A percentile compares a stretch with the other conserved stretches of the same genome.
Conservation (phyloP, 2,888 invertebrate species). For the Sussaba pulchella region DNA sequence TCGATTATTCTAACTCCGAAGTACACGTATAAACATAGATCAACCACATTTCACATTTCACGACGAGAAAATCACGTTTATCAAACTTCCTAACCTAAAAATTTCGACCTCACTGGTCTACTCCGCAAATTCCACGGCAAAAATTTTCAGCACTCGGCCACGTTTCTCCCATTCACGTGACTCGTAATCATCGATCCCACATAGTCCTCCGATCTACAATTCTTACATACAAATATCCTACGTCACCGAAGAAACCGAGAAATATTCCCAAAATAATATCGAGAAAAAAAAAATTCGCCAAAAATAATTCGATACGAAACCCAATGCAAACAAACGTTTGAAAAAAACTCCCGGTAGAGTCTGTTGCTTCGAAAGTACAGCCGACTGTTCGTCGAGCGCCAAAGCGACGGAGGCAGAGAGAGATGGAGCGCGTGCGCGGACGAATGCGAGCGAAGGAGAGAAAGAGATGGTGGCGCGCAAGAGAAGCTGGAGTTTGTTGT, state of each 20-base stretch:
- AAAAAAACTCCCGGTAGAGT: too few species aligned
- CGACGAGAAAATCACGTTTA: not conserved
- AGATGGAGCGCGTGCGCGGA: too few species aligned
- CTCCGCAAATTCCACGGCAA: conserved; percentile 46
- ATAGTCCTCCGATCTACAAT: not conserved
- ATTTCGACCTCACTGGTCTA: conserved; percentile 29
- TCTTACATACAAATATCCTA: not conserved
- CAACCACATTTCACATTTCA: too few species aligned
- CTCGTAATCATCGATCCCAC: not conserved
- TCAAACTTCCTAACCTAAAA: conserved; percentile 71
- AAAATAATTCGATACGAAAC: not conserved
- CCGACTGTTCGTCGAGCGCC: too few species aligned
- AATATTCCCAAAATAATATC: not conserved
- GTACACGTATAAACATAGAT: not conserved
- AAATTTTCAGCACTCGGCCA: not conserved
- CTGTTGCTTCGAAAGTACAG: too few species aligned
- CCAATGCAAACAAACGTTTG: too few species aligned
- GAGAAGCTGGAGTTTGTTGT: conserved; percentile 59
- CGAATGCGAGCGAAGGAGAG: too few species aligned
- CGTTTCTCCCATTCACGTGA: not conserved
- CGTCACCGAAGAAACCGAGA: too few species aligned
- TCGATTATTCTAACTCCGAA: not conserved
- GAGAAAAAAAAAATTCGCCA: not conserved
- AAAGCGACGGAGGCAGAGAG: too few species aligned
- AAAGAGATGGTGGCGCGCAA: conserved; percentile 23